Evolutionary conservation across 1,140 invertebrate genomes (phyloP).

Genomic region (Odontomachus brunneus): DNA sequence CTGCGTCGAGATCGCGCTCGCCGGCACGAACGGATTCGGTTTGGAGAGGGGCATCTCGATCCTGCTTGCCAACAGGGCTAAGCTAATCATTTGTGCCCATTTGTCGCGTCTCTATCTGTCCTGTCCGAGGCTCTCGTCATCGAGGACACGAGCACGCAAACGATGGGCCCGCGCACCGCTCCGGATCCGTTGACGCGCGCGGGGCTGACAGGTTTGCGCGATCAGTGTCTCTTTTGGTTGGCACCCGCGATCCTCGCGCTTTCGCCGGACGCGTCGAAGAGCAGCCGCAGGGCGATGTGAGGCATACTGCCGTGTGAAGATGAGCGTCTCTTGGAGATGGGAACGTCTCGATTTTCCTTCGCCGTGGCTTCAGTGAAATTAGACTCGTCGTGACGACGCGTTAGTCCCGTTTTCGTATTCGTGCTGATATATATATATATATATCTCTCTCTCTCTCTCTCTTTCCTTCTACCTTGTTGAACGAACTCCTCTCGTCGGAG

Average conservation of each 20-base stretch:
- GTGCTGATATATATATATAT: no score
- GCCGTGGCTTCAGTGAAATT: no score
- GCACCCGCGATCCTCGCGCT: neutral
- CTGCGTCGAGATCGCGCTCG: constrained; percentile 79
- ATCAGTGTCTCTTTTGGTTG: constrained; percentile 2
- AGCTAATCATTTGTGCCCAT: constrained; percentile 77
- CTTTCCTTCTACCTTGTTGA: constrained; percentile 21
- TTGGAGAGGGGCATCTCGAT: constrained; percentile 82
- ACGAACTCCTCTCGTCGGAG: no score
- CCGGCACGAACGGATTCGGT: constrained; percentile 79
- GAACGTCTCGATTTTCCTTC: no score
- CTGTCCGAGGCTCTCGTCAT: constrained; percentile 18
- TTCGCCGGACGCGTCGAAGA: neutral
- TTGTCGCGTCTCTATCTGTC: constrained; percentile 33
- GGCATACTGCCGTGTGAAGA: constrained; percentile 9
- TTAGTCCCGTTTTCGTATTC: no score
- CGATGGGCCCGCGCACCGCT: no score
- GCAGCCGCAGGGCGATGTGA: no score
- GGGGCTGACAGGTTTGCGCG: neutral
- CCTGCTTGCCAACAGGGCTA: constrained; percentile 70
- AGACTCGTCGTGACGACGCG: no score
- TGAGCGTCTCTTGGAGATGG: neutral
- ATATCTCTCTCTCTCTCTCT: neutral
- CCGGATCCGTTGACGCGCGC: no score
- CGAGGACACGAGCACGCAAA: neutral